Conservation (phyloP, 2,888 invertebrate genomes). For the Camponotus fellah region DNA sequence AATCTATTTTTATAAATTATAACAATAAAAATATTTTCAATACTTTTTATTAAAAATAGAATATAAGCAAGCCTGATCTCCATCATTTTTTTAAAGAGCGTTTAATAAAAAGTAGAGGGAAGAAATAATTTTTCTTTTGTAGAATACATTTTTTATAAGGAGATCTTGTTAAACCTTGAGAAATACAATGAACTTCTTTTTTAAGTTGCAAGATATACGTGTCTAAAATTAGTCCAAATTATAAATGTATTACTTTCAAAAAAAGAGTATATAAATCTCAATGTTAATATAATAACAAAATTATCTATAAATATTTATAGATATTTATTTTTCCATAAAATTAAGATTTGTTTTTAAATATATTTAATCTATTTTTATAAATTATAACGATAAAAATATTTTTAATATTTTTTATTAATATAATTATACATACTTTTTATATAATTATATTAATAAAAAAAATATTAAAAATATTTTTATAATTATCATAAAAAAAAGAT, state of each 20-base stretch:
- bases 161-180: too few relatives aligned
- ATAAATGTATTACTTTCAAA: background rate
- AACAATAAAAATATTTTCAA: too few relatives aligned
- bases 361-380: background rate
- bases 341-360: background rate
- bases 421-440: background rate
- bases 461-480: too few relatives aligned
- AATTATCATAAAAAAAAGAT: background rate
- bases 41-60: background rate
- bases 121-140: background rate
- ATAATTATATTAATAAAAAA: conserved; percentile 8
- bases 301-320: background rate
- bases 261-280: conserved; percentile 7
- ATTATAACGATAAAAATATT: background rate
- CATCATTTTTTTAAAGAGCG: background rate
- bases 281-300: background rate
- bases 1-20: background rate
- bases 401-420: background rate
- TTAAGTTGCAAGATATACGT: background rate
- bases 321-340: background rate
- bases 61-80: background rate
- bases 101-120: background rate
- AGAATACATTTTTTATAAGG: background rate
- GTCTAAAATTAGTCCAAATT: background rate
- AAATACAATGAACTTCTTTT: background rate